Evolutionary conservation across 2,888 invertebrate genomes (phyloP), one percentile per base, ranked within the genome.

Genomic region (Caenorhabditis sp.): DNA sequence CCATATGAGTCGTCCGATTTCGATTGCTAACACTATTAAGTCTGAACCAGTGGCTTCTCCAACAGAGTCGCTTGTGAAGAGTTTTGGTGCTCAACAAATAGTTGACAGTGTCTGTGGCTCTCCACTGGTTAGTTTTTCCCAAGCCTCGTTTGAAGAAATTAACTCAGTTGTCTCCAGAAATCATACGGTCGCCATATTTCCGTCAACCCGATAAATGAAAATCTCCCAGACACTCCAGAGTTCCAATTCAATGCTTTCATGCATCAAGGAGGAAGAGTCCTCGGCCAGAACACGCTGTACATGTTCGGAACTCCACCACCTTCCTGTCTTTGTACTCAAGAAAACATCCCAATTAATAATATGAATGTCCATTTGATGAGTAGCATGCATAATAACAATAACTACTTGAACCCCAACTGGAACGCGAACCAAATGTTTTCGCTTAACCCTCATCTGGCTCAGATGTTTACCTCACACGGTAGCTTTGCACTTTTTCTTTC

Each of bases 61-160:
- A n/a, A 58, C 14, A 10, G 83, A 80, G 24, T 83, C 83, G 14
- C 44, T 84, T 1, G 66, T 58, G 14, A 61, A 51, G 16, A 84
- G 80, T 44, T 16, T 56, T 6, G 83, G 80, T n/a, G 83, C 83
- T 16, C 59, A 73, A 89, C 97, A 97, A 94, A 98, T 98, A 97
- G 98, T 97, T 73, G 98, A 98, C 94, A 98, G 97, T 93, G 97
- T 98, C 81, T 94, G 98, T 90, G 96, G 97, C 87, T 96, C 93
- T 12, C 90, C 91, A 12, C 49, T 64, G 14, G 83, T 75, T 24
- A 19, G 68, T 66, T 73, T 49, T 31, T 16, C 14, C 0, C 22
- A 2, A 0, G 14, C 28, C n/a, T 51, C 35, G 19, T 38, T n/a
- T 35, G 16, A 35, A 59, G 2, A 8, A 35, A 22, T 16, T 6